Evolutionary conservation across 2,113 vertebrate genomes (phyloP).

Genomic region (Oxyruncus cristatus): DNA sequence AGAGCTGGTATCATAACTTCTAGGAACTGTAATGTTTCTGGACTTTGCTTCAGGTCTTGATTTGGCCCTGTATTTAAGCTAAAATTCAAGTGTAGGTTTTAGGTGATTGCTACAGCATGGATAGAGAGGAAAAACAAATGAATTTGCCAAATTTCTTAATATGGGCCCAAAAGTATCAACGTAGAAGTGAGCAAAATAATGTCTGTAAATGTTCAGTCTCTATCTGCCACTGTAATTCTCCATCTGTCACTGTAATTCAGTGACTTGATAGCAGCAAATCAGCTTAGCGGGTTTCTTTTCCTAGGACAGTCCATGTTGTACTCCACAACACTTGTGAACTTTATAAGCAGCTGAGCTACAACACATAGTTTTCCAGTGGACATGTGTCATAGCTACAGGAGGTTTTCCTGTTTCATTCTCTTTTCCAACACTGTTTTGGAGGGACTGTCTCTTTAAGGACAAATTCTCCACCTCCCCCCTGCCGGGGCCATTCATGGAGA

Average conservation of each 20-base stretch:
- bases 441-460: background rate
- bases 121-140: background rate
- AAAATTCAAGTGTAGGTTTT: background rate
- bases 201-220: background rate
- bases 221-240: background rate
- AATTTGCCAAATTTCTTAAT: background rate
- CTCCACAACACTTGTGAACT: background rate
- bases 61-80: background rate
- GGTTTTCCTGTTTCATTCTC: background rate
- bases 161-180: background rate
- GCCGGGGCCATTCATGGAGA: background rate
- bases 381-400: background rate
- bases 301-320: background rate
- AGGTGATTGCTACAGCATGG: background rate
- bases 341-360: background rate
- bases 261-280: background rate
- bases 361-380: background rate
- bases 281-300: background rate
- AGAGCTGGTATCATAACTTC: background rate
- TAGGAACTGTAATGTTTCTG: background rate
- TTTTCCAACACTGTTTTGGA: background rate
- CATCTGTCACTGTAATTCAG: background rate
- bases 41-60: background rate
- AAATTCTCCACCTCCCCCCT: background rate
- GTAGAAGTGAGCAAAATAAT: background rate